Percentiles rank a stretch among this genome's conserved stretches.
phyloP scores from a whole-genome alignment of 2,888 invertebrate species.

The Polia nebulosa region DNA sequence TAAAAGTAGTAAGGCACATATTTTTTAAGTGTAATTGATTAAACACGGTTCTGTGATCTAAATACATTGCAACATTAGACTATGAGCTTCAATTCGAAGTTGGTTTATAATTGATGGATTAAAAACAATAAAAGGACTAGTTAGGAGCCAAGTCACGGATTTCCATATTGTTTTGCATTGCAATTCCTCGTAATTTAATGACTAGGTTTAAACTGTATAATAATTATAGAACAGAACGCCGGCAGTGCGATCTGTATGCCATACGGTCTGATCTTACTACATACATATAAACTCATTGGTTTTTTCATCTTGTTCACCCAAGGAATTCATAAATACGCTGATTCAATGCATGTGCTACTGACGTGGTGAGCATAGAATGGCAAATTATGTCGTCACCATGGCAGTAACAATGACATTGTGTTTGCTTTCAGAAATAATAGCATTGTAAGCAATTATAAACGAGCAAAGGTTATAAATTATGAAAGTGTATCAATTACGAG shows the following conservation, averaged over 20 bases:
- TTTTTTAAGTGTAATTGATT: conserved; percentile 75
- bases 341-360: conserved; percentile 10
- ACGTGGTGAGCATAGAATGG: conserved; percentile 30
- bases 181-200: conserved; percentile 41
- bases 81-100: conserved; percentile 30
- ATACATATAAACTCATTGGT: conserved; percentile 7
- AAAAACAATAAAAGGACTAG: conserved; percentile 5
- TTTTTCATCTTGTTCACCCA: conserved; percentile 16
- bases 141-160: conserved; percentile 25
- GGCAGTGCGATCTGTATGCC: conserved; percentile 28
- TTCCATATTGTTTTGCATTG: conserved; percentile 21
- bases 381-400: conserved; percentile 23
- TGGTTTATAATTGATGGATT: conserved; percentile 20
- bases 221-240: conserved; percentile 28
- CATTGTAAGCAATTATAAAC: conserved; percentile 42
- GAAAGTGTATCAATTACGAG: conserved; percentile 36
- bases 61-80: conserved; percentile 46
- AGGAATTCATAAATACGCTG: conserved; percentile 28
- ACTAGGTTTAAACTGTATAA: conserved; percentile 42
- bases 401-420: conserved; percentile 33
- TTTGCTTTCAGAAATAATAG: conserved; percentile 39
- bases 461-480: conserved; percentile 40
- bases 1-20: conserved; percentile 82
- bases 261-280: neutral
- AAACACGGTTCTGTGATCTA: conserved; percentile 65